Evolutionary conservation across 2,113 vertebrate genomes (phyloP).

Genomic region (Xenus cinereus): DNA sequence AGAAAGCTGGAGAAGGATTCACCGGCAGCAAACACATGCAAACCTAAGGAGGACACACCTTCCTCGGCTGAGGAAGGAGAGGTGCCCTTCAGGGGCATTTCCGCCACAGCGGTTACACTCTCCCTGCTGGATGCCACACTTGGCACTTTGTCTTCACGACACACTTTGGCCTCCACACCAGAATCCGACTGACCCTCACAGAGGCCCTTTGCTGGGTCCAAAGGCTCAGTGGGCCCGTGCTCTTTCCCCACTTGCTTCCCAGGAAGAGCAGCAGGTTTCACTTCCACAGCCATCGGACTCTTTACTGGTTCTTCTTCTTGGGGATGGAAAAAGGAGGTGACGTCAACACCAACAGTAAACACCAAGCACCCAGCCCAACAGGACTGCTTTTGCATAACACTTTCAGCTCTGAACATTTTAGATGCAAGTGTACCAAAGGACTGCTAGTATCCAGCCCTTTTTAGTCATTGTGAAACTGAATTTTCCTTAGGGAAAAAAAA

Average conservation of each 20-base stretch:
- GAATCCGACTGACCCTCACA: constrained; percentile 76
- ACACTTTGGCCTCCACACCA: constrained; percentile 73
- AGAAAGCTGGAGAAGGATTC: constrained; percentile 56
- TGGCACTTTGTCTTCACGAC: constrained; percentile 74
- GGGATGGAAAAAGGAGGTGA: constrained; percentile 86
- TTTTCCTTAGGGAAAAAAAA: neutral
- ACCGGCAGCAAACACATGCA: constrained; percentile 83
- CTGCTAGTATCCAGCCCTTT: neutral
- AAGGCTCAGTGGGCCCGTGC: constrained; percentile 77
- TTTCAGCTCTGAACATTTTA: constrained; percentile 64
- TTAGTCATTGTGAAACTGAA: neutral
- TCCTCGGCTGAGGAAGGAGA: constrained; percentile 77
- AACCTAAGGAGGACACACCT: constrained; percentile 86
- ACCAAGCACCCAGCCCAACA: constrained; percentile 57
- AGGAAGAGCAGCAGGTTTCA: constrained; percentile 83
- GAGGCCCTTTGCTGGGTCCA: constrained; percentile 77
- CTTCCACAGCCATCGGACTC: constrained; percentile 82
- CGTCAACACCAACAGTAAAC: constrained; percentile 89
- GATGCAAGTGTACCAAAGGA: neutral
- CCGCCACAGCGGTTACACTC: constrained; percentile 75
- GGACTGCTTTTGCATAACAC: constrained; percentile 49
- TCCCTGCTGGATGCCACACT: constrained; percentile 77
- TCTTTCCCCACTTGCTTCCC: constrained; percentile 82
- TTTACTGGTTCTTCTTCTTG: constrained; percentile 79
- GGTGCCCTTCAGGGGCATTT: constrained; percentile 68